Evolutionary conservation across 1,140 invertebrate species (phyloP), one percentile per base, ranked within the genome.

Genomic region (Papilio dardanus): DNA sequence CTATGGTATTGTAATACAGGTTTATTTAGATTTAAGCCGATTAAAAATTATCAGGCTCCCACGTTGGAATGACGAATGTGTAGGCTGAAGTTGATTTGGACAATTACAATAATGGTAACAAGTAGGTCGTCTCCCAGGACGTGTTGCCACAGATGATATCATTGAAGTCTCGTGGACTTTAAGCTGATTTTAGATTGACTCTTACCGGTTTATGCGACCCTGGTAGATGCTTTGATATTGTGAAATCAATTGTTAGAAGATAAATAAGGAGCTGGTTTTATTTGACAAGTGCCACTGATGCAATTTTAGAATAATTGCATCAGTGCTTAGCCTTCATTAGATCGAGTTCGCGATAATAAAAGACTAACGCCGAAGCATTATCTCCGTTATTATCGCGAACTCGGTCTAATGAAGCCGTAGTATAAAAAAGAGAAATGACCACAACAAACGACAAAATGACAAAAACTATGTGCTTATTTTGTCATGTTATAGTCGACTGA

Each of bases 71-170:
- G 54, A 62, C 54, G 54, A 62, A 40, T 69, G 67, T 24, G 68
- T 76, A 58, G 69, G 75, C 58, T 35, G 66, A 46, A 68, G n/a
- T 62, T 58, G 31, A 46, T 76, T 71, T 76, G 69, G 68, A 76
- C 75, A 73, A 76, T 76, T 79, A 79, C 54, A 79, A 76, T 71
- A 54, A 77, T 75, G 42, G 69, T 46, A 46, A 46, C n/a, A 83
- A 82, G 79, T 83, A 79, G 79, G 77, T 46, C 80, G 76, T 65
- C 75, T 58, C 80, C 77, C 82, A 81, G 81, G 81, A 81, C 78
- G 76, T 76, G 65, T 66, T 35, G 65, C 65, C 16, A n/a, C 33
- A 21, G 67, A 69, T 69, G 67, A 69, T 69, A 69, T 69, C 67
- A 69, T 35, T 24, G 35, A 42, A 12, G 19, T 37, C 33, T 68